Evolutionary conservation across 2,113 vertebrate genomes (phyloP), one percentile per base, ranked within the genome.

Genomic region (Strigops habroptila): DNA sequence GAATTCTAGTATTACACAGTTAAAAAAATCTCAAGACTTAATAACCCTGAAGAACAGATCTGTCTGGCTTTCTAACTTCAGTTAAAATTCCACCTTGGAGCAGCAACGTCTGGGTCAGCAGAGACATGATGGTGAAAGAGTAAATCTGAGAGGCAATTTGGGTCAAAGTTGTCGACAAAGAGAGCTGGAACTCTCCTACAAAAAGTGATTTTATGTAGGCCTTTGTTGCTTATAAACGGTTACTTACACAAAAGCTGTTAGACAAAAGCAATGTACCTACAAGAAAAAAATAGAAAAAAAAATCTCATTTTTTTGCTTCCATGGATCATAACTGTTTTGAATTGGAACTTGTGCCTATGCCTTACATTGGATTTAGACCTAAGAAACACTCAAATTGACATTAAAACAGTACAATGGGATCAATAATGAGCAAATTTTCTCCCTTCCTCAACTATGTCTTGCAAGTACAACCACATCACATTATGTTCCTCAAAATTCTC

Each of bases 151-250:
- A 49, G 4, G 14, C 10, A 81, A 44, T 35, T 48, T 17, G 3
- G 18, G 7, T 57, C 31, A 22, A 78, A 65, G 17, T 2, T 78
- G 23, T 18, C n/a, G 63, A 31, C 2, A 2, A 78, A 23, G 3
- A 76, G 4, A 86, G 19, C 2, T 30, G 18, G 18, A 93, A 75
- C 18, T 25, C 35, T 83, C 18, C 8, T 24, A 84, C 33, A 55
- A 63, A 65, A 37, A 27, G 5, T 0, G 0, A 23, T 35, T 80
- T 79, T 43, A 71, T 3, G 0, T 10, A 80, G 31, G 4, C 22
- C 43, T 63, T 59, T 6, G 1, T 16, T 70, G 30, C 22, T 80
- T 35, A 49, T 33, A 63, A 91, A 49, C 5, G 8, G 14, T 57
- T 82, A 35, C 23, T 43, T 77, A 77, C 21, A 81, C 5, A 70